These are phyloP conservation scores for Dendrolimus kikuchii DNA, from an alignment of 1,140 invertebrate species.

Conservation along the genomic window DNA sequence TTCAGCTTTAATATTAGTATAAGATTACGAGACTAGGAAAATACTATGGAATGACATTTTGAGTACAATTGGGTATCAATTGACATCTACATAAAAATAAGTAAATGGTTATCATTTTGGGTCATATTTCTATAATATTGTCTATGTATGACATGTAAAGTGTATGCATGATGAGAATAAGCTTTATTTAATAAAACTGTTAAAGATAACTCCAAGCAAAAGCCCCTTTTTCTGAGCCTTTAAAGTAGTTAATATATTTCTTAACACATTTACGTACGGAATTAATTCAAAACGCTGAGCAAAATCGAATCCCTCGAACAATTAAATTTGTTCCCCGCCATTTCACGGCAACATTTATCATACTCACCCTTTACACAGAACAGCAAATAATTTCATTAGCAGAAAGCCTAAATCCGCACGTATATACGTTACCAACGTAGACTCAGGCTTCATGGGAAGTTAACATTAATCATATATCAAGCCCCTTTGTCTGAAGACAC, in stretches of 20 bases:
- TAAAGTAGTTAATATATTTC: neutral
- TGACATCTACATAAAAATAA: too few species aligned
- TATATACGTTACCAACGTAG: neutral
- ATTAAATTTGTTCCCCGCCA: constrained; percentile 29
- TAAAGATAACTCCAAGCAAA: too few species aligned
- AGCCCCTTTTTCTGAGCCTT: too few species aligned
- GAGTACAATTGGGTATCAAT: too few species aligned
- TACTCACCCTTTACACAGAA: constrained; percentile 24
- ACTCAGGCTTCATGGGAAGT: constrained; percentile 21
- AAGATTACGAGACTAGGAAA: too few species aligned
- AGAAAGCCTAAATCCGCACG: constrained; percentile 12
- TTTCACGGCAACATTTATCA: constrained; percentile 40
- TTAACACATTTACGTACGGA: constrained; percentile 6
- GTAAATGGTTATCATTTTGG: too few species aligned
- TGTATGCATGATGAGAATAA: too few species aligned
- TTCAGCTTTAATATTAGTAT: too few species aligned
- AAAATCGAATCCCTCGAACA: constrained; percentile 15
- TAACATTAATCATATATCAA: constrained; percentile 60
- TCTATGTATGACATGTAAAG: too few species aligned
- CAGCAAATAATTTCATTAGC: constrained; percentile 49
- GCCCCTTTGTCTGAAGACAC: constrained; percentile 46
- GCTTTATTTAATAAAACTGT: too few species aligned
- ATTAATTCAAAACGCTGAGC: constrained; percentile 15
- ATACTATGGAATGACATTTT: too few species aligned
- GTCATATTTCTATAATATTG: too few species aligned